Conservation (phyloP, 2,888 invertebrate genomes). For the Hofmannophila pseudospretella region DNA sequence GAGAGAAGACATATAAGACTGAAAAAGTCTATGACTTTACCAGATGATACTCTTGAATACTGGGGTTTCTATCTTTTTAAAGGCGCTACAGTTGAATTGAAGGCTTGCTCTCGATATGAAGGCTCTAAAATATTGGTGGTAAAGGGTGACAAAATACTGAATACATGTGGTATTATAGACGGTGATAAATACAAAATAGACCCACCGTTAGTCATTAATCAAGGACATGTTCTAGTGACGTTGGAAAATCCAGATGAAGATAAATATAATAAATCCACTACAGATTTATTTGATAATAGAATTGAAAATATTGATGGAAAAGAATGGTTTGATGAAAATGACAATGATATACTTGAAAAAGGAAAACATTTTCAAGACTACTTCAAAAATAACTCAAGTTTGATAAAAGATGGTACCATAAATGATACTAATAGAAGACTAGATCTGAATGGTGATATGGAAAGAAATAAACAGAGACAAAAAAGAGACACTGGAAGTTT, state of each 20-base stretch:
- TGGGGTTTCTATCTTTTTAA: slow-evolving; percentile 91
- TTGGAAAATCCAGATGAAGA: slow-evolving; percentile 49
- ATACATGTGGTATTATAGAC: slow-evolving; percentile 87
- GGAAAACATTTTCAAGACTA: not conserved
- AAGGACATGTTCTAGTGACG: slow-evolving; percentile 73
- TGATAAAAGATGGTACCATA: not conserved
- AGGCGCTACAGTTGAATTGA: slow-evolving; percentile 86
- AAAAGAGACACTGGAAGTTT: slow-evolving; percentile 48
- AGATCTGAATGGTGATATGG: slow-evolving; percentile 8
- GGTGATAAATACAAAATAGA: slow-evolving; percentile 81
- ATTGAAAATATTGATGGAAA: slow-evolving; percentile 10
- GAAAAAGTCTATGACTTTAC: slow-evolving; percentile 88
- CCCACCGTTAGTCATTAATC: slow-evolving; percentile 77
- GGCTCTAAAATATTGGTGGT: slow-evolving; percentile 90
- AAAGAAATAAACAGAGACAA: slow-evolving; percentile 20
- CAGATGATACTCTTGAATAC: slow-evolving; percentile 91
- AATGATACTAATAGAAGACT: slow-evolving; percentile 7
- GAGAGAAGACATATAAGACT: slow-evolving; percentile 85
- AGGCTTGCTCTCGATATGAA: slow-evolving; percentile 87
- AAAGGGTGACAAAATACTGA: slow-evolving; percentile 85
- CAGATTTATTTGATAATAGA: slow-evolving; percentile 6
- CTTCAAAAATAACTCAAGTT: not conserved
- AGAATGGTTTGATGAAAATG: slow-evolving; percentile 8
- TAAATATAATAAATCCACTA: slow-evolving; percentile 16
- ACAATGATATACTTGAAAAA: slow-evolving; percentile 2